A percentile compares a stretch with the other conserved stretches of the same genome.
These are phyloP conservation scores for Microplitis deprimator DNA, from an alignment of 2,888 invertebrate species.

Conservation along the genomic window DNA sequence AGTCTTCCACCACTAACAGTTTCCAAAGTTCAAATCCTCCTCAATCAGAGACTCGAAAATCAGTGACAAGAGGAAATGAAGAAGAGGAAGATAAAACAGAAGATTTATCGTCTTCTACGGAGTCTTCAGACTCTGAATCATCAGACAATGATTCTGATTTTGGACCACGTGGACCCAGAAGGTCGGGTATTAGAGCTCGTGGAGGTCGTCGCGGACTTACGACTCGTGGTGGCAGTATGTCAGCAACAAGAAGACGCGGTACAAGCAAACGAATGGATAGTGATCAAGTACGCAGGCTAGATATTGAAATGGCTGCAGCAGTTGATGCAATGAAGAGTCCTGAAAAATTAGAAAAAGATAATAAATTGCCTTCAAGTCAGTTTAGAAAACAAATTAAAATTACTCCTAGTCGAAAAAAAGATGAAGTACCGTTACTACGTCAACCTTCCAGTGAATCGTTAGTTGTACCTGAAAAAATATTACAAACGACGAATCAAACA, in stretches of 20 bases:
- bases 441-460: background rate
- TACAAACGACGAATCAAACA: slow-evolving; percentile 69
- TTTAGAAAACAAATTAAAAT: slow-evolving; percentile 59
- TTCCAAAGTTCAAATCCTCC: background rate
- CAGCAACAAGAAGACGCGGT: slow-evolving; percentile 60
- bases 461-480: slow-evolving; percentile 55
- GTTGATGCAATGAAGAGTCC: slow-evolving; percentile 69
- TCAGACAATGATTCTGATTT: slow-evolving; percentile 68
- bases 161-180: slow-evolving; percentile 63
- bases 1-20: background rate
- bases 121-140: slow-evolving; percentile 66
- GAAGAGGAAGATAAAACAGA: slow-evolving; percentile 55
- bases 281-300: slow-evolving; percentile 67
- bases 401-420: slow-evolving; percentile 59
- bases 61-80: slow-evolving; percentile 47
- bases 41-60: slow-evolving; percentile 7
- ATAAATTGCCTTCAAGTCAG: slow-evolving; percentile 52
- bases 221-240: slow-evolving; percentile 66
- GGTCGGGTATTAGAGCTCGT: slow-evolving; percentile 62
- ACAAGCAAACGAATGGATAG: slow-evolving; percentile 66
- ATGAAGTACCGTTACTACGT: slow-evolving; percentile 52
- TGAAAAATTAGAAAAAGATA: slow-evolving; percentile 62
- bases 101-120: slow-evolving; percentile 57
- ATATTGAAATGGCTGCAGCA: slow-evolving; percentile 70
- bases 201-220: slow-evolving; percentile 68